Conservation (phyloP, 2,797 vertebrate species). For the Furcifer pardalis region DNA sequence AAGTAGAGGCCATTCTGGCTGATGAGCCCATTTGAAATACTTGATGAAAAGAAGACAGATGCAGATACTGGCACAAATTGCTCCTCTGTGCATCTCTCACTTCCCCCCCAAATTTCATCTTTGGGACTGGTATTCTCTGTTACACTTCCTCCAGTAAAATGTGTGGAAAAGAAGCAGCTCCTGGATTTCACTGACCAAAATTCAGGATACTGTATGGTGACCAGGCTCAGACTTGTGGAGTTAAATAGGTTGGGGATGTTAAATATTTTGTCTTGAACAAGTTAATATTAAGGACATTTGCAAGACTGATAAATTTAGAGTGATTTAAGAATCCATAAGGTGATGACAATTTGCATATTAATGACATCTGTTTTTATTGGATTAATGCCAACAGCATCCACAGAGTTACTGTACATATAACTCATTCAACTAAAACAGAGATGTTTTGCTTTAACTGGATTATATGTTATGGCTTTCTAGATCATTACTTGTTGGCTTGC, state of each 20-base stretch:
- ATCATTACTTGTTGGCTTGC: neutral
- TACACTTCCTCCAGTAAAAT: neutral
- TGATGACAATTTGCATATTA: slow-evolving; percentile 11
- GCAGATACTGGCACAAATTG: neutral
- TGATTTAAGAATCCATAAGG: slow-evolving; percentile 12
- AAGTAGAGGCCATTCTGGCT: slow-evolving; percentile 30
- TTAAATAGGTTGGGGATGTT: neutral
- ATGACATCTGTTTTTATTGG: neutral
- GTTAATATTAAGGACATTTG: slow-evolving; percentile 15
- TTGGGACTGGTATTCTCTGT: slow-evolving; percentile 22
- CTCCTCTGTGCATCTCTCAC: slow-evolving; percentile 3
- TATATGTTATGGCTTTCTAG: neutral
- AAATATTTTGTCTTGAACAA: slow-evolving; percentile 13
- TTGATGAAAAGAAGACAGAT: neutral
- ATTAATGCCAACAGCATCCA: neutral
- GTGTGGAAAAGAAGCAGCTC: slow-evolving; percentile 21
- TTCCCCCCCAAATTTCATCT: neutral
- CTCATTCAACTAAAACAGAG: neutral
- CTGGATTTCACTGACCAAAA: neutral
- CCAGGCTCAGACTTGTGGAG: neutral
- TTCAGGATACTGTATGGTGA: neutral
- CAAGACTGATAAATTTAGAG: neutral
- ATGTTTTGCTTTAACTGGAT: neutral
- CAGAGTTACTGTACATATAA: neutral
- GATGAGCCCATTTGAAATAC: slow-evolving; percentile 16